Evolutionary conservation across 2,797 vertebrate species (phyloP), one percentile per base, ranked within the genome.

Genomic region (Myripristis murdjan): DNA sequence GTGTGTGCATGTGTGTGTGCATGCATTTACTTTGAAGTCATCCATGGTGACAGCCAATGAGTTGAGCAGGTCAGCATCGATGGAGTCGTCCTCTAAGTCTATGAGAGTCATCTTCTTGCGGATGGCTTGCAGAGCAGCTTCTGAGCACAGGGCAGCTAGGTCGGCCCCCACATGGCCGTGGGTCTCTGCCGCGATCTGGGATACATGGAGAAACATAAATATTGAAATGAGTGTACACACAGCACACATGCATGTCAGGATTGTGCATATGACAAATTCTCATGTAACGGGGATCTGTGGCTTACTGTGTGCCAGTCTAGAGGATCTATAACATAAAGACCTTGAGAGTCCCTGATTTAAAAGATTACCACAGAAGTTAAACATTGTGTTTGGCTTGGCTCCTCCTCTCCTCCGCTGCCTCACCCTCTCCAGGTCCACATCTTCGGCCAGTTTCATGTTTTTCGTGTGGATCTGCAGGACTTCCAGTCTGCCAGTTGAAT

Each of bases 401-500:
- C 18, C 10, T 23, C 7, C 10, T 49, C 20, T 20, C 18, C 18
- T 20, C 10, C n/a, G 1, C 7, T 47, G 15, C 46, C 66, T 85
- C 68, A 98, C 97, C 96, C 95, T 97, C 70, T 99, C 97, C 75
- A 99, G 93, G 87, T 99, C 97, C 15, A 99, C 95, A 82, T 98
- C 97, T 22, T 97, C 96, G 54, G 95, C 93, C 77, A 99, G 86
- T 75, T 98, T 99, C 97, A 99, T 99, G 86, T 98, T 99, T 93
- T 99, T 99, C 0, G 97, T 99, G 89, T 99, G 97, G 53, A 99
- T 99, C 91, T 99, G 97, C 86, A 99, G 92, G 85, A 99, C 98
- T 90, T 99, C 97, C 92, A 99, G 91, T 89, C 97, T 95, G 20
- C 97, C 97, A 0, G 97, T 98, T 10, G 97, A 95, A 65, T 99